Percentiles rank a stretch among this genome's conserved stretches.
phyloP scores from a whole-genome alignment of 2,797 vertebrate genomes.

The Eidolon dupreanum region DNA sequence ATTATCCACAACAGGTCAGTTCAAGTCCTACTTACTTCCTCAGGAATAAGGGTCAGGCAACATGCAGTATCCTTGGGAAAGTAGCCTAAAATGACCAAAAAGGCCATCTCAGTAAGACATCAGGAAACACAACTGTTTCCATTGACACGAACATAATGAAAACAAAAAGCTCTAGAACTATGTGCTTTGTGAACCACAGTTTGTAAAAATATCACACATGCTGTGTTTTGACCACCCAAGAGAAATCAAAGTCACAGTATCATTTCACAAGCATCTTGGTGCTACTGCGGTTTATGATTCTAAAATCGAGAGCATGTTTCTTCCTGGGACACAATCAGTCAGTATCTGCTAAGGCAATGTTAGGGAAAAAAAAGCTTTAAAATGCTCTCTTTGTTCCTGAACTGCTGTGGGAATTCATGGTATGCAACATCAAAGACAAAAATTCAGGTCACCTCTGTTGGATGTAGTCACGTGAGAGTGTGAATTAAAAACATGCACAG shows the following conservation, averaged over 20 bases:
- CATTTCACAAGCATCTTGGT: background rate
- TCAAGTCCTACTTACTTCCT: slow-evolving; percentile 47
- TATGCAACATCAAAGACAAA: slow-evolving; percentile 58
- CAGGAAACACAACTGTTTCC: slow-evolving; percentile 67
- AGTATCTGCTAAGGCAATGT: slow-evolving; percentile 10
- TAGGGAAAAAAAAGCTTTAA: slow-evolving; percentile 36
- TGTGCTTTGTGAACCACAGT: slow-evolving; percentile 55
- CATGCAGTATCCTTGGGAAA: slow-evolving; percentile 59
- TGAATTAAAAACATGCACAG: slow-evolving; percentile 37
- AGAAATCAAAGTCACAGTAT: slow-evolving; percentile 44
- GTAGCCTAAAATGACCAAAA: slow-evolving; percentile 47
- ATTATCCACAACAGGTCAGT: background rate
- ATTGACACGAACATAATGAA: slow-evolving; percentile 61
- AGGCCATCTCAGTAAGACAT: slow-evolving; percentile 55
- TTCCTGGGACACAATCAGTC: slow-evolving; percentile 26
- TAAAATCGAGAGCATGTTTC: slow-evolving; percentile 41
- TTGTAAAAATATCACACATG: slow-evolving; percentile 52
- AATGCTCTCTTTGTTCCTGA: slow-evolving; percentile 57
- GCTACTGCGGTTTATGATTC: slow-evolving; percentile 47
- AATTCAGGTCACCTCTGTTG: slow-evolving; percentile 66
- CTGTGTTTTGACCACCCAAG: slow-evolving; percentile 70
- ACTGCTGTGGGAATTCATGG: slow-evolving; percentile 55
- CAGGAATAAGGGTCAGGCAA: slow-evolving; percentile 62
- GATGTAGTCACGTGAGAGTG: background rate
- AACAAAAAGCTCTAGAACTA: slow-evolving; percentile 61